Evolutionary conservation across 2,888 invertebrate species (phyloP).

Genomic region (Apocheima hispidaria): DNA sequence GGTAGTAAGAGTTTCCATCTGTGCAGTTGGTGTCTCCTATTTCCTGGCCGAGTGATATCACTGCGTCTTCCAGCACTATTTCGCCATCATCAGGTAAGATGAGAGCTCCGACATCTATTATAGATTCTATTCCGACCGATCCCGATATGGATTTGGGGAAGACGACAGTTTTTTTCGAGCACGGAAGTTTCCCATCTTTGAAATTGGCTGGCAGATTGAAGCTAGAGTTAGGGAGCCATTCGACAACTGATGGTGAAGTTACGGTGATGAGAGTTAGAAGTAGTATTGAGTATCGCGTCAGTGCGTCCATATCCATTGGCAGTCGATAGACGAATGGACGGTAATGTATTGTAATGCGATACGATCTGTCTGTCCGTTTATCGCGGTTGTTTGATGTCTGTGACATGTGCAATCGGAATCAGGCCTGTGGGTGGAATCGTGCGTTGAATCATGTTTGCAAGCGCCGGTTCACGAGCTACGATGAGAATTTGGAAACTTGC

Average conservation of each 20-base stretch:
- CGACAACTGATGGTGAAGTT: slow-evolving; percentile 61
- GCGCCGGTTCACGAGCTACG: slow-evolving; percentile 24
- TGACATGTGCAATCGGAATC: slow-evolving; percentile 60
- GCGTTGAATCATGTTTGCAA: slow-evolving; percentile 40
- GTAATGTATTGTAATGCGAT: slow-evolving; percentile 66
- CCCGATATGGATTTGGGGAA: slow-evolving; percentile 67
- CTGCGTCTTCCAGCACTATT: slow-evolving; percentile 64
- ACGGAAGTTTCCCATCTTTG: slow-evolving; percentile 68
- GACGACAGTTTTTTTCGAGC: slow-evolving; percentile 72
- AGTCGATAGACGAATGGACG: slow-evolving; percentile 44
- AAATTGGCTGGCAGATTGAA: slow-evolving; percentile 72
- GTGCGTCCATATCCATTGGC: slow-evolving; percentile 42
- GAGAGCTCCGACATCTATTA: slow-evolving; percentile 60
- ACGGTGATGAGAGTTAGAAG: slow-evolving; percentile 48
- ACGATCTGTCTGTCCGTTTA: slow-evolving; percentile 69
- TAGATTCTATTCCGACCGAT: slow-evolving; percentile 59
- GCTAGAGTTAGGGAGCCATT: slow-evolving; percentile 71
- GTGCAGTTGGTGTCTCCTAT: slow-evolving; percentile 59
- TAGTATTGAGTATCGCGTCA: slow-evolving; percentile 41
- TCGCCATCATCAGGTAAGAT: slow-evolving; percentile 75
- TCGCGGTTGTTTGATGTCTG: slow-evolving; percentile 54
- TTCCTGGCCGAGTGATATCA: slow-evolving; percentile 61
- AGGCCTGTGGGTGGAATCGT: slow-evolving; percentile 46
- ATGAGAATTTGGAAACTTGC: slow-evolving; percentile 11
- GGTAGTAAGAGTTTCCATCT: slow-evolving; percentile 63